Conservation (phyloP, 2,797 vertebrate genomes). For the Danio aesculapii region DNA sequence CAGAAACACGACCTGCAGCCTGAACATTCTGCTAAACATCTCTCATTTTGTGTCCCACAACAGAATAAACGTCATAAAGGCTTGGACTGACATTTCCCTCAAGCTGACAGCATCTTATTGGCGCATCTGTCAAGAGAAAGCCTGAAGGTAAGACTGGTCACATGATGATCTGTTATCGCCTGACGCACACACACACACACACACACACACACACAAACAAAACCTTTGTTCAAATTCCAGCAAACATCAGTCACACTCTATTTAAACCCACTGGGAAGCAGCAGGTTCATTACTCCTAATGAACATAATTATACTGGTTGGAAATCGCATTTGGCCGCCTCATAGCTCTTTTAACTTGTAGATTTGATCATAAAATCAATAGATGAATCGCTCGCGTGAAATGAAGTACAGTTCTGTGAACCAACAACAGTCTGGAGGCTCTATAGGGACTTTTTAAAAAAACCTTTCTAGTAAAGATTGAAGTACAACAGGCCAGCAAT, state of each 20-base stretch:
- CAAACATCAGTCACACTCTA: slow-evolving; percentile 9
- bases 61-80: not conserved
- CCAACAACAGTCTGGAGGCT: not conserved
- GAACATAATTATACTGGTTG: slow-evolving; percentile 21
- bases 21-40: not conserved
- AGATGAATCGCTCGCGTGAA: not conserved
- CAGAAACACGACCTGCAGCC: not conserved
- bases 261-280: slow-evolving; percentile 1
- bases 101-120: not conserved
- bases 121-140: not conserved
- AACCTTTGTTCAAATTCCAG: not conserved
- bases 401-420: slow-evolving; percentile 25
- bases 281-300: slow-evolving; percentile 28
- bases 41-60: not conserved
- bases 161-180: not conserved
- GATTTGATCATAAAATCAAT: slow-evolving; percentile 31
- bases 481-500: not conserved
- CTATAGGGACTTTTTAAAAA: not conserved
- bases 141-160: not conserved
- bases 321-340: not conserved
- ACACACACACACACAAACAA: not conserved
- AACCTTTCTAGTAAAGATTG: not conserved
- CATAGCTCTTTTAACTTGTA: not conserved
- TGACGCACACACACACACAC: not conserved
- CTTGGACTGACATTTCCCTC: not conserved